Evolutionary conservation across 2,113 vertebrate genomes (phyloP).

Genomic region (Uropsilus gracilis): DNA sequence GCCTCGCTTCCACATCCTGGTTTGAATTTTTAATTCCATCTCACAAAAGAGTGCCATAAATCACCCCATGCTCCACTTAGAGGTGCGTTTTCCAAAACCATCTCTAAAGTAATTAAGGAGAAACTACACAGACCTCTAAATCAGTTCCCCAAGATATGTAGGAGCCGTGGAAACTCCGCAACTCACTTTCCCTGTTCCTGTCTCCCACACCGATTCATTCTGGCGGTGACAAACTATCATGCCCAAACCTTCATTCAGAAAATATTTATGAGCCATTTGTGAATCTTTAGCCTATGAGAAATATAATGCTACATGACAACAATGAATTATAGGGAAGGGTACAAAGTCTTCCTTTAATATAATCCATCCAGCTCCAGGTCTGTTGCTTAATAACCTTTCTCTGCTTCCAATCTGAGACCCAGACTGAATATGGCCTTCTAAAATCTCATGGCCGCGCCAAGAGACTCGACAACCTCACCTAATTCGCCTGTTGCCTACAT

Average conservation of each 20-base stretch:
- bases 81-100: constrained; percentile 59
- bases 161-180: constrained; percentile 29
- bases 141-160: background rate
- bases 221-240: constrained; percentile 58
- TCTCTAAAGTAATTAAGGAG: constrained; percentile 74
- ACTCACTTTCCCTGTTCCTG: background rate
- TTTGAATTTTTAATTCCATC: constrained; percentile 74
- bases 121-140: constrained; percentile 70
- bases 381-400: constrained; percentile 67
- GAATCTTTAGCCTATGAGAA: constrained; percentile 69
- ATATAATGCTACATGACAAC: constrained; percentile 66
- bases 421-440: constrained; percentile 58
- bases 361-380: constrained; percentile 61
- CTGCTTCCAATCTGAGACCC: constrained; percentile 50
- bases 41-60: constrained; percentile 73
- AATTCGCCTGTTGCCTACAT: constrained; percentile 56
- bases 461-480: constrained; percentile 63
- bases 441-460: background rate
- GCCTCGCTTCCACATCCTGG: constrained; percentile 51
- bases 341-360: constrained; percentile 73
- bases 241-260: constrained; percentile 69
- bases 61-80: constrained; percentile 65
- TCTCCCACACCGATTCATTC: constrained; percentile 53
- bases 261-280: constrained; percentile 81
- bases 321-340: constrained; percentile 70